Conservation (phyloP, 92 coral and sea anemone genomes). For the Umimayanthus chanpuru region DNA sequence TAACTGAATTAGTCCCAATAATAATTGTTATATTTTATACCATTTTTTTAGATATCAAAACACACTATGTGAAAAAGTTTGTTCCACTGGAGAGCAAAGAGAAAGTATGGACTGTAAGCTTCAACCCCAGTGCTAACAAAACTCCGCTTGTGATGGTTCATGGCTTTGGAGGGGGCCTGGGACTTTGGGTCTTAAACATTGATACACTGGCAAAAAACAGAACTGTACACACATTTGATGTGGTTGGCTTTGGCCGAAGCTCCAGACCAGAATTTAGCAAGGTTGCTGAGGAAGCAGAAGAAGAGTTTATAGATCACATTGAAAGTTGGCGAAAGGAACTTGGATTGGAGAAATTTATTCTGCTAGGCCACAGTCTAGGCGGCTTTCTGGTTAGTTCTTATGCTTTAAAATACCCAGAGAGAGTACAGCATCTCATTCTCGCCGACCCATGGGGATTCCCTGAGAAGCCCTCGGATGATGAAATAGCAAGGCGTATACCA, state of each 20-base stretch:
- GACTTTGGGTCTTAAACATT: slow-evolving; percentile 88
- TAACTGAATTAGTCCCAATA: background rate
- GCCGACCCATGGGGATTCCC: slow-evolving; percentile 97
- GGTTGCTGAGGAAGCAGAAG: slow-evolving; percentile 73
- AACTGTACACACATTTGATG: slow-evolving; percentile 84
- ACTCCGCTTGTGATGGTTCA: slow-evolving; percentile 89
- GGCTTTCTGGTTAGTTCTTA: slow-evolving; percentile 89
- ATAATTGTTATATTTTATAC: background rate
- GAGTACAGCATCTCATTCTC: slow-evolving; percentile 82
- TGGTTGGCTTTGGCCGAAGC: slow-evolving; percentile 96
- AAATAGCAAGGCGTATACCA: slow-evolving; percentile 66
- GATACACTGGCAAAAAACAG: slow-evolving; percentile 78
- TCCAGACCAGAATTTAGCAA: slow-evolving; percentile 82
- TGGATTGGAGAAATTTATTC: slow-evolving; percentile 84
- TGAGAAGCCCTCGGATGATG: slow-evolving; percentile 78
- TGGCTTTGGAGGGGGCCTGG: slow-evolving; percentile 96
- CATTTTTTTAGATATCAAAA: slow-evolving; percentile 66
- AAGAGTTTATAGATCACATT: slow-evolving; percentile 79
- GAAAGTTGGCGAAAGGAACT: slow-evolving; percentile 85
- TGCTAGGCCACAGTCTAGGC: slow-evolving; percentile 95
- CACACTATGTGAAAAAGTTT: slow-evolving; percentile 65
- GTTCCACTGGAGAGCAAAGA: slow-evolving; percentile 63
- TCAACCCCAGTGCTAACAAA: slow-evolving; percentile 72
- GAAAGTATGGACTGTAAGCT: slow-evolving; percentile 81
- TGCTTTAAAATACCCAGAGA: slow-evolving; percentile 79